Percentiles rank a stretch among this genome's conserved stretches.
Evolutionary conservation across 2,797 vertebrate species (phyloP).

Genomic region (Spinus pinus): DNA sequence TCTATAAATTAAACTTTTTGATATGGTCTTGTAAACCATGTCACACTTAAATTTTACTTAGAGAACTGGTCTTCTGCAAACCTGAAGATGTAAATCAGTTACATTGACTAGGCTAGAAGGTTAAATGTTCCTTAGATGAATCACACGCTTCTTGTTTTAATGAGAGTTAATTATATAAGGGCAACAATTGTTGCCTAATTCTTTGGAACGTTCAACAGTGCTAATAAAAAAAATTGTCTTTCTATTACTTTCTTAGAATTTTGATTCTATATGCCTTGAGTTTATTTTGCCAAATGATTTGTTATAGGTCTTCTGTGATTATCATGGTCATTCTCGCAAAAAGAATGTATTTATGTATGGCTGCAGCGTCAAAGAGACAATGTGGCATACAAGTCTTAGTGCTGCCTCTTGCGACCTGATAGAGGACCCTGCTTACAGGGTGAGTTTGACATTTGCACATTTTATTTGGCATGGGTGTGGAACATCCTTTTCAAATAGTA

Average conservation of each 20-base stretch:
- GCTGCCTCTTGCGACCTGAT: conserved; percentile 84
- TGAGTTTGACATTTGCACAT: conserved; percentile 42
- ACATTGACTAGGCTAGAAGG: neutral
- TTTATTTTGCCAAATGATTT: conserved; percentile 36
- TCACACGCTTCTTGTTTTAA: neutral
- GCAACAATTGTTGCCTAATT: neutral
- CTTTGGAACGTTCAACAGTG: neutral
- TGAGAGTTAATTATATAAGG: neutral
- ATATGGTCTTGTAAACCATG: neutral
- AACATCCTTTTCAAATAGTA: neutral
- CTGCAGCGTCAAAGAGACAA: conserved; percentile 95
- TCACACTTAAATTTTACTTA: neutral
- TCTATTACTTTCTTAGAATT: neutral
- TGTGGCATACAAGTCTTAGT: conserved; percentile 88
- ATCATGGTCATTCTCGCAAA: conserved; percentile 98
- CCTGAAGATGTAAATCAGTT: neutral
- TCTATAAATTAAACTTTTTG: neutral
- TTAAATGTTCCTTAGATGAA: neutral
- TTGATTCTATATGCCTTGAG: neutral
- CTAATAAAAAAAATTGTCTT: neutral
- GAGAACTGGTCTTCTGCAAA: neutral
- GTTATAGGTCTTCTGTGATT: conserved; percentile 94
- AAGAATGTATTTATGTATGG: conserved; percentile 99
- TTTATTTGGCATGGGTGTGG: neutral
- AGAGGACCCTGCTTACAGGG: conserved; percentile 91